Percentiles rank a stretch among this genome's conserved stretches.
Evolutionary conservation across 2,797 vertebrate genomes (phyloP).

Genomic region (Chlorospingus flavigularis): DNA sequence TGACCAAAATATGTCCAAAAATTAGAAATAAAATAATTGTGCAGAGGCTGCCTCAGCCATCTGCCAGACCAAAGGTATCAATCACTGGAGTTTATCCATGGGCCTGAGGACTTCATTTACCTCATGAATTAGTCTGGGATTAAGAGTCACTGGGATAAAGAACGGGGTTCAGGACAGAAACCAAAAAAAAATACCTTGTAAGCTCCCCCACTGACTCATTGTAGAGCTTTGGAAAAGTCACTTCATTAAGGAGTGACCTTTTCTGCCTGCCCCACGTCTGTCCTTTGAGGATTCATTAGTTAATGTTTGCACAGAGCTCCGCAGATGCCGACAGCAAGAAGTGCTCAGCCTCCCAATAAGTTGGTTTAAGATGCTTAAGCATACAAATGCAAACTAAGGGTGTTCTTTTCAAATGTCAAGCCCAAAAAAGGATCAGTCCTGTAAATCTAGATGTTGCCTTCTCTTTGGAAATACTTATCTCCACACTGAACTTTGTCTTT

Average conservation of each 20-base stretch:
- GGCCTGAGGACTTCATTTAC: not conserved
- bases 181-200: not conserved
- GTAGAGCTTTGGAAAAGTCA: slow-evolving; percentile 27
- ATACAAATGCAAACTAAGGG: slow-evolving; percentile 48
- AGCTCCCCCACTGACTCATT: not conserved
- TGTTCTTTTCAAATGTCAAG: slow-evolving; percentile 46
- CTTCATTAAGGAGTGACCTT: slow-evolving; percentile 56
- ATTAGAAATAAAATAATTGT: no score
- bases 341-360: slow-evolving; percentile 46
- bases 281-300: slow-evolving; percentile 57
- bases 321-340: not conserved
- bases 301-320: slow-evolving; percentile 34
- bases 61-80: not conserved
- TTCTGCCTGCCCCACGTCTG: not conserved
- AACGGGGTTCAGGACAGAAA: not conserved
- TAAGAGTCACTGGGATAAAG: not conserved
- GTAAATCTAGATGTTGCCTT: slow-evolving; percentile 5
- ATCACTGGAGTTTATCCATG: not conserved
- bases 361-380: slow-evolving; percentile 45
- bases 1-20: not conserved
- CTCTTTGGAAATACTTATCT: slow-evolving; percentile 3
- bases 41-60: not conserved
- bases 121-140: not conserved
- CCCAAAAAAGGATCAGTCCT: slow-evolving; percentile 8
- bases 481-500: not conserved